phyloP scores from a whole-genome alignment of 2,888 invertebrate species.

The Cactoblastis cactorum region DNA sequence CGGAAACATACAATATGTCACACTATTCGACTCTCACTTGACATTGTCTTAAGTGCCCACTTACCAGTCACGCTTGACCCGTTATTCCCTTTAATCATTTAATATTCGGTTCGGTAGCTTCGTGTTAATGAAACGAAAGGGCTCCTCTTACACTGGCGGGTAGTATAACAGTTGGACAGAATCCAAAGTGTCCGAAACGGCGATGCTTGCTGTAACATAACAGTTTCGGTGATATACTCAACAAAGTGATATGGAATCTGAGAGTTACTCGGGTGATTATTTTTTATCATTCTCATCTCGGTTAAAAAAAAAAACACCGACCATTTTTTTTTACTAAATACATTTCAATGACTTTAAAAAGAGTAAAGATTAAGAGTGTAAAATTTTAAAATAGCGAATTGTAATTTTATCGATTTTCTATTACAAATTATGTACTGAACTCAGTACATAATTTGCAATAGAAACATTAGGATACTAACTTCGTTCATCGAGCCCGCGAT shows the following conservation, averaged over 20 bases:
- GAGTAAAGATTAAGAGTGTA: too few species aligned
- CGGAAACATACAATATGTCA: constrained; percentile 52
- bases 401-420: too few species aligned
- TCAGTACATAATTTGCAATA: too few species aligned
- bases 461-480: too few species aligned
- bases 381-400: too few species aligned
- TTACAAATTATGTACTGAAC: too few species aligned
- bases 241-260: not conserved
- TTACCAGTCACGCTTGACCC: constrained; percentile 35
- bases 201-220: constrained; percentile 54
- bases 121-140: constrained; percentile 29
- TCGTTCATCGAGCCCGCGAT: too few species aligned
- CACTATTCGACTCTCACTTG: constrained; percentile 35
- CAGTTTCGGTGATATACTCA: constrained; percentile 41
- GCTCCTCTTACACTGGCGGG: constrained; percentile 33
- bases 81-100: constrained; percentile 18
- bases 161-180: constrained; percentile 51
- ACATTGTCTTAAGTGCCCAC: constrained; percentile 29
- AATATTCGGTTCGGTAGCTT: constrained; percentile 6
- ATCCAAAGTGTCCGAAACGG: constrained; percentile 61
- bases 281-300: too few species aligned
- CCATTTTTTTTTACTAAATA: too few species aligned
- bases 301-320: too few species aligned
- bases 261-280: not conserved
- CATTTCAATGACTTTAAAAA: too few species aligned